These are phyloP conservation scores for Albula glossodonta DNA, from an alignment of 2,113 vertebrate genomes.

Conservation along the genomic window DNA sequence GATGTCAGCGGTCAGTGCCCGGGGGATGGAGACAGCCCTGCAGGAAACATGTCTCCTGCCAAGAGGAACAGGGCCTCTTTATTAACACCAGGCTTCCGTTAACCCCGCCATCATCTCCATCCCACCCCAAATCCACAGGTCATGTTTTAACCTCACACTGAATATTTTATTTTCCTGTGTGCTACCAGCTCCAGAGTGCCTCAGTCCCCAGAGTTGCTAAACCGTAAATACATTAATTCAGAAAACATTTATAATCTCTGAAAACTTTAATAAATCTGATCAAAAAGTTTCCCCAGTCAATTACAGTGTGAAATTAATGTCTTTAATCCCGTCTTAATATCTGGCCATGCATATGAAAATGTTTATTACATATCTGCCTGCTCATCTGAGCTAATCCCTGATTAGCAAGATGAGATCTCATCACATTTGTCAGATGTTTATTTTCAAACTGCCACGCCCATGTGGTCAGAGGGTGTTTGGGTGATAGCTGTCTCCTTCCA, in stretches of 20 bases:
- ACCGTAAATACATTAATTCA: background rate
- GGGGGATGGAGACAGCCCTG: background rate
- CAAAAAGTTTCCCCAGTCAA: slow-evolving; percentile 4
- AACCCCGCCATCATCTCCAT: background rate
- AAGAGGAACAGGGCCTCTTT: background rate
- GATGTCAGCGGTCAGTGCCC: background rate
- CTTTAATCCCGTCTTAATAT: slow-evolving; percentile 2
- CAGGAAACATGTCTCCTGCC: background rate
- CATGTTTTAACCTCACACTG: background rate
- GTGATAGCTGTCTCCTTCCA: background rate
- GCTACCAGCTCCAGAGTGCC: background rate
- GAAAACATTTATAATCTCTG: background rate
- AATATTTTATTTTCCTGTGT: background rate
- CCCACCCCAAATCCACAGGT: background rate
- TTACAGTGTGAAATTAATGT: slow-evolving; percentile 13
- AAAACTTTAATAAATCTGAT: slow-evolving; percentile 18
- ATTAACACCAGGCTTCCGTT: background rate
- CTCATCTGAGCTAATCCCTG: slow-evolving; percentile 5
- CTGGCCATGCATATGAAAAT: slow-evolving; percentile 12
- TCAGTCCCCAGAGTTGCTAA: background rate
- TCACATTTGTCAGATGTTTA: background rate
- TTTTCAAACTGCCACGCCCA: background rate
- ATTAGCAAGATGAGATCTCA: background rate
- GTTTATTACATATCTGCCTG: slow-evolving; percentile 2
- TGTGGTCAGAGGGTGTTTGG: background rate